phyloP scores from a whole-genome alignment of 1,140 invertebrate species.

The Aphelinus certus region DNA sequence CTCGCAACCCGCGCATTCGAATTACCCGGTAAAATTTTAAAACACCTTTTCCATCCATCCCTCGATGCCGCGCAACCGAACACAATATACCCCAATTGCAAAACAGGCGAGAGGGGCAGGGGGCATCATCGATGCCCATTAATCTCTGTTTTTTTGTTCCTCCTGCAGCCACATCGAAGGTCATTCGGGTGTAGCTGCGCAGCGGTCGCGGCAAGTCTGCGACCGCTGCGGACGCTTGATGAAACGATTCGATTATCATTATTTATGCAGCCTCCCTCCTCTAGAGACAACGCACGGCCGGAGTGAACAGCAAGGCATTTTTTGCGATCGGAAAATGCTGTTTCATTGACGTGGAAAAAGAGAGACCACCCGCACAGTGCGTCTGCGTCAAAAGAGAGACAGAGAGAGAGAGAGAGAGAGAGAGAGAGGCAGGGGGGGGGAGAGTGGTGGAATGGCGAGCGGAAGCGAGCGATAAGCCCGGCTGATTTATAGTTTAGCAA shows the following conservation, averaged over 20 bases:
- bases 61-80: no score
- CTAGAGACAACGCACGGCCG: no score
- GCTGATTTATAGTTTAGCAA: slow-evolving; percentile 39
- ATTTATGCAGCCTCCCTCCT: slow-evolving; percentile 10
- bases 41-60: no score
- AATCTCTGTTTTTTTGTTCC: not conserved
- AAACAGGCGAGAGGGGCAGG: not conserved
- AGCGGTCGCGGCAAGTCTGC: not conserved
- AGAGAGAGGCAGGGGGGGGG: not conserved
- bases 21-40: no score
- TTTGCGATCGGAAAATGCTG: not conserved
- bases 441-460: not conserved
- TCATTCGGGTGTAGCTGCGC: not conserved
- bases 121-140: slow-evolving; percentile 1
- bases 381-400: no score
- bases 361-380: not conserved
- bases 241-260: slow-evolving; percentile 27
- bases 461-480: no score
- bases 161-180: not conserved
- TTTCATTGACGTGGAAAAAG: slow-evolving; percentile 8
- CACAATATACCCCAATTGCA: no score
- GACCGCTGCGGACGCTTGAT: slow-evolving; percentile 4
- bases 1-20: no score
- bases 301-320: slow-evolving; percentile 1
- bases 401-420: no score